These are phyloP conservation scores for Netelia inedita DNA, from an alignment of 2,888 invertebrate species.

Conservation along the genomic window DNA sequence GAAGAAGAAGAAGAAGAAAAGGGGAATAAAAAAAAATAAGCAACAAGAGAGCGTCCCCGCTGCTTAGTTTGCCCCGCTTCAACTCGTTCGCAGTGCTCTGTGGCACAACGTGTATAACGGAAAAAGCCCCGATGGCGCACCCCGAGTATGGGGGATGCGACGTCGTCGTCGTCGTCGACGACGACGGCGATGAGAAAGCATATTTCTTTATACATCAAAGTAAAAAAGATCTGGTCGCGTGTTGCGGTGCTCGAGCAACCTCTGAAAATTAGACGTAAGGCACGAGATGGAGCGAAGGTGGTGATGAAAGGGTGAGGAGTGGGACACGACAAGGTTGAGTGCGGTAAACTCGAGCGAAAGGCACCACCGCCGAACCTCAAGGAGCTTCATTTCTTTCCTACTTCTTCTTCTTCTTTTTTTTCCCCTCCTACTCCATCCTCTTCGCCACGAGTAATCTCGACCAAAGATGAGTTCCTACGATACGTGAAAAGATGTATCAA, in stretches of 20 bases:
- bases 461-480: background rate
- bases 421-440: background rate
- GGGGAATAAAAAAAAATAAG: background rate
- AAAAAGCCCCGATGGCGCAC: conserved; percentile 13
- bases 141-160: conserved; percentile 41
- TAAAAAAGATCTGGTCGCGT: conserved; percentile 68
- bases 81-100: background rate
- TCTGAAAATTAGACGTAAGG: conserved; percentile 73
- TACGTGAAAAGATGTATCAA: background rate
- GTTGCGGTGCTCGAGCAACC: conserved; percentile 62
- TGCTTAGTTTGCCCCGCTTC: conserved; percentile 26
- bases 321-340: conserved; percentile 26
- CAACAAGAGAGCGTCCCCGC: conserved; percentile 8
- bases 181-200: conserved; percentile 49
- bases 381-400: background rate
- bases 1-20: conserved; percentile 1
- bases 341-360: conserved; percentile 24
- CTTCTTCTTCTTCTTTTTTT: no score
- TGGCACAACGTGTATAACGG: background rate
- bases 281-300: conserved; percentile 20
- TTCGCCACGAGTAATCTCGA: background rate
- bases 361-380: background rate
- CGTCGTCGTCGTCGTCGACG: background rate
- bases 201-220: conserved; percentile 76
- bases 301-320: conserved; percentile 11